Evolutionary conservation across 2,797 vertebrate genomes (phyloP).

Genomic region (Mastacembelus armatus): DNA sequence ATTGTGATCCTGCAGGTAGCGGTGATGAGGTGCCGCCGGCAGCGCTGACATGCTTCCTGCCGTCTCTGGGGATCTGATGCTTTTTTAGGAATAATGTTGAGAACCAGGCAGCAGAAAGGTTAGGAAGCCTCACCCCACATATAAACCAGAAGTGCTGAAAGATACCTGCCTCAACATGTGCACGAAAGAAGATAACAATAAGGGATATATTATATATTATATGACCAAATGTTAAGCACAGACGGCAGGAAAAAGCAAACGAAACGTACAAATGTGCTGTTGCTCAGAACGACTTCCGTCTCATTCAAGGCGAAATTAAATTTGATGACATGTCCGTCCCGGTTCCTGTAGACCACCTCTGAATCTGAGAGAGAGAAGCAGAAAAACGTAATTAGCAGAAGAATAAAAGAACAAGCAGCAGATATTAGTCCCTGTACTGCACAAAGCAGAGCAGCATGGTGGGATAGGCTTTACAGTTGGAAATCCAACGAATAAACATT

Average conservation of each 20-base stretch:
- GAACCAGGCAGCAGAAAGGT: background rate
- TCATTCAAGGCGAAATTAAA: conserved; percentile 90
- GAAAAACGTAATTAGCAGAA: background rate
- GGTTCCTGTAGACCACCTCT: conserved; percentile 92
- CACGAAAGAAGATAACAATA: no score
- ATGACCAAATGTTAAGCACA: no score
- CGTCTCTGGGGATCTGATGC: conserved; percentile 19
- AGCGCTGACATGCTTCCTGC: conserved; percentile 32
- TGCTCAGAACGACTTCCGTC: conserved; percentile 90
- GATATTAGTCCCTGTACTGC: background rate
- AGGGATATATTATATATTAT: no score
- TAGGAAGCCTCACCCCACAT: background rate
- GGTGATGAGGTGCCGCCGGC: conserved; percentile 11
- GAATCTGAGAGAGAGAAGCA: conserved; percentile 86
- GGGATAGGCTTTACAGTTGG: no score
- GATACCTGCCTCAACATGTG: no score
- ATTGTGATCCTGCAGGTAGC: conserved; percentile 36
- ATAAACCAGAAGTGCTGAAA: no score
- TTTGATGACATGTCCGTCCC: conserved; percentile 91
- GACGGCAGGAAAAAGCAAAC: background rate
- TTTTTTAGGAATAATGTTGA: background rate
- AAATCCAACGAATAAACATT: no score
- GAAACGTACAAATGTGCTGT: conserved; percentile 92
- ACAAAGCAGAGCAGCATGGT: background rate
- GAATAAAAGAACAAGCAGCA: background rate